Evolutionary conservation across 2,797 vertebrate species (phyloP).

Genomic region (Loriculus beryllinus): DNA sequence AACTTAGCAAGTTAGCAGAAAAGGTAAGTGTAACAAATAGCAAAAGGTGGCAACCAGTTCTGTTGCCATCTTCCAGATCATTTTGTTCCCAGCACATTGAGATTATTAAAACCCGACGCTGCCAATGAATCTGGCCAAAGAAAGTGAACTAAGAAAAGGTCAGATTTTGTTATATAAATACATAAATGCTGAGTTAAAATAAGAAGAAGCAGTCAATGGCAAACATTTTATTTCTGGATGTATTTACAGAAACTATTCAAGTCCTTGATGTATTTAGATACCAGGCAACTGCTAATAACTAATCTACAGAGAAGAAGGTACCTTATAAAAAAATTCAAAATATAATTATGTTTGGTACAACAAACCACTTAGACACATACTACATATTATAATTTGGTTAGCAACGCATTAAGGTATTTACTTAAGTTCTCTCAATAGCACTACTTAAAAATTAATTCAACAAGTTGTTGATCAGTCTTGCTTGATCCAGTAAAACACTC

Average conservation of each 20-base stretch:
- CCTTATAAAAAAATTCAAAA: neutral
- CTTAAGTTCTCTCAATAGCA: neutral
- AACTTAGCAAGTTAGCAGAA: neutral
- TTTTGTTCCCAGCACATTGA: neutral
- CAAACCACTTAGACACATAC: neutral
- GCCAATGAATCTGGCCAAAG: neutral
- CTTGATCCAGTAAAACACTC: neutral
- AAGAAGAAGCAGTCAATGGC: neutral
- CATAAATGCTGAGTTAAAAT: neutral
- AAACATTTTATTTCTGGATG: neutral
- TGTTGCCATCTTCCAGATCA: neutral
- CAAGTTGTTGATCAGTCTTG: neutral
- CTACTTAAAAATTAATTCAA: constrained; percentile 17
- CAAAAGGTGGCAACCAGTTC: neutral
- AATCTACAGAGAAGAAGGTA: neutral
- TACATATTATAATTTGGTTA: neutral
- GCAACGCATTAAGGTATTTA: neutral
- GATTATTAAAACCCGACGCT: neutral
- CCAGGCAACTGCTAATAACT: neutral
- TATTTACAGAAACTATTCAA: neutral
- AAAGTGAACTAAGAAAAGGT: neutral
- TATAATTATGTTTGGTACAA: neutral
- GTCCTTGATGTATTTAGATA: neutral
- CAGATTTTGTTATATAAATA: neutral
- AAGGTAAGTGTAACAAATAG: neutral